Conservation (phyloP, 2,888 invertebrate species). For the Dryobota labecula region DNA sequence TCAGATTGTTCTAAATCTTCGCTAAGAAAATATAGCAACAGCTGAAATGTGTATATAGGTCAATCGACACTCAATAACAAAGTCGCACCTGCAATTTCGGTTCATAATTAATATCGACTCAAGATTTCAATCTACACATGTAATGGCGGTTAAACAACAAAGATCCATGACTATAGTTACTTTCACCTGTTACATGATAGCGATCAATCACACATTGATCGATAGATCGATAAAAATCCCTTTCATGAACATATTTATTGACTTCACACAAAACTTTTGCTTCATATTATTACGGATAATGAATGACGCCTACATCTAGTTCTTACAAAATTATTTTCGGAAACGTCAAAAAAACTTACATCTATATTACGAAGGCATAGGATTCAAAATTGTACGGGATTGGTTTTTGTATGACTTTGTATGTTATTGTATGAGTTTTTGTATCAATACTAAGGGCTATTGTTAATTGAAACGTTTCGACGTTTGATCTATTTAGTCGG, state of each 20-base stretch:
- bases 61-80: slow-evolving; percentile 16
- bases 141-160: slow-evolving; percentile 66
- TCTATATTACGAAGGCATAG: slow-evolving; percentile 25
- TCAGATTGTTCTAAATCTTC: neutral
- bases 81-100: slow-evolving; percentile 23
- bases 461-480: slow-evolving; percentile 81
- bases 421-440: slow-evolving; percentile 58
- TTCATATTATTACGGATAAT: slow-evolving; percentile 67
- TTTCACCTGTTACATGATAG: slow-evolving; percentile 77
- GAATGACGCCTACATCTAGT: slow-evolving; percentile 66
- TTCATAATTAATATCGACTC: slow-evolving; percentile 39
- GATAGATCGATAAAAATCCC: slow-evolving; percentile 73
- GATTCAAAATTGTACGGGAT: slow-evolving; percentile 39
- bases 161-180: slow-evolving; percentile 67
- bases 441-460: slow-evolving; percentile 72
- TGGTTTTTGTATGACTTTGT: slow-evolving; percentile 14
- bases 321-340: slow-evolving; percentile 38
- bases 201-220: slow-evolving; percentile 78
- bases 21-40: neutral
- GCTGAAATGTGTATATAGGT: neutral
- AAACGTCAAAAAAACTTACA: neutral
- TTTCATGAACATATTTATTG: slow-evolving; percentile 69
- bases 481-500: slow-evolving; percentile 74
- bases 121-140: slow-evolving; percentile 49
- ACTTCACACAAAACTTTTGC: slow-evolving; percentile 70